phyloP scores from a whole-genome alignment of 2,888 invertebrate genomes.

The Ennomos fuscantarius region DNA sequence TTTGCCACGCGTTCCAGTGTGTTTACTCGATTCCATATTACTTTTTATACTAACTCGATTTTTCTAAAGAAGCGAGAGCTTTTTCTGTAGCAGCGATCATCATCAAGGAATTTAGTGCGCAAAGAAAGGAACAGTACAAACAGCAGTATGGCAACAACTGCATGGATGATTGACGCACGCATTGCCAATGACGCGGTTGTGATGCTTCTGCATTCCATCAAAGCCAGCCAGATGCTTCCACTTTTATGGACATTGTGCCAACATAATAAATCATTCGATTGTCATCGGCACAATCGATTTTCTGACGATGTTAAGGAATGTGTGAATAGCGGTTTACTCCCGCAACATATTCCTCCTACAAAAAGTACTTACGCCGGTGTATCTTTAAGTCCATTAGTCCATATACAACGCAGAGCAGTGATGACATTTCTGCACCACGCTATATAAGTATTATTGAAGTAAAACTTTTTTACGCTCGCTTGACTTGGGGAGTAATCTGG shows the following conservation, averaged over 20 bases:
- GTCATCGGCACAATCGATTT: slow-evolving; percentile 39
- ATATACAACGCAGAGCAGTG: not conserved
- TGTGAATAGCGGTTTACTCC: slow-evolving; percentile 37
- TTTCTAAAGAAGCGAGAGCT: slow-evolving; percentile 5
- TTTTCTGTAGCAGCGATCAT: slow-evolving; percentile 18
- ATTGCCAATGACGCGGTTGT: slow-evolving; percentile 38
- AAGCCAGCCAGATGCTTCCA: slow-evolving; percentile 41
- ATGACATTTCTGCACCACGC: no score
- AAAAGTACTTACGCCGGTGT: slow-evolving; percentile 10
- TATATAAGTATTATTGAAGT: no score
- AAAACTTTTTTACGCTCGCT: no score
- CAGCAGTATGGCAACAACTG: slow-evolving; percentile 33
- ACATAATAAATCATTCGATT: slow-evolving; percentile 35
- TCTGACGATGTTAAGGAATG: slow-evolving; percentile 39
- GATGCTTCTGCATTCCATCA: slow-evolving; percentile 45
- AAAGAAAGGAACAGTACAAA: slow-evolving; percentile 46
- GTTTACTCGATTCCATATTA: slow-evolving; percentile 2
- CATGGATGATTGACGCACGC: slow-evolving; percentile 41
- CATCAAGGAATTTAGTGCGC: slow-evolving; percentile 41
- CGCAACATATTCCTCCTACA: slow-evolving; percentile 20
- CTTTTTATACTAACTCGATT: slow-evolving; percentile 4
- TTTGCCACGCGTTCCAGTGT: not conserved
- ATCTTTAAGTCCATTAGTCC: slow-evolving; percentile 20
- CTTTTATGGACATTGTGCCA: slow-evolving; percentile 50
- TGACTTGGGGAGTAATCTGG: no score